A percentile compares a stretch with the other conserved stretches of the same genome.
These are phyloP conservation scores for Acromyrmex heyeri DNA, from an alignment of 1,140 invertebrate genomes.

Conservation along the genomic window DNA sequence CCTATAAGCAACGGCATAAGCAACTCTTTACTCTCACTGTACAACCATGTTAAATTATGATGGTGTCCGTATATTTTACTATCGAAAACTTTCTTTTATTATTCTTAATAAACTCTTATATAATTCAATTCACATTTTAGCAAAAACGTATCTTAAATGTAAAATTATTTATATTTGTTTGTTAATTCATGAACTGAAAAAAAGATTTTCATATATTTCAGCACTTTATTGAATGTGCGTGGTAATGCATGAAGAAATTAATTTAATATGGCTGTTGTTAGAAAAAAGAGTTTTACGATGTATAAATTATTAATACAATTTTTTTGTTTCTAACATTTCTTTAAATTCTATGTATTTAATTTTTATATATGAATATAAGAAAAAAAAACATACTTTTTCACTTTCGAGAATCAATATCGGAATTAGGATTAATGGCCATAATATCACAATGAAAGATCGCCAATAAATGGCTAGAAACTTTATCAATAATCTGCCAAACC, in stretches of 20 bases:
- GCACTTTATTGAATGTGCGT: not conserved
- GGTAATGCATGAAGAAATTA: not conserved
- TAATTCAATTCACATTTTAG: not conserved
- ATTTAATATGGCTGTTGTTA: not conserved
- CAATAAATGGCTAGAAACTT: constrained; percentile 87
- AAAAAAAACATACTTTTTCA: constrained; percentile 58
- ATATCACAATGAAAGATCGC: constrained; percentile 88
- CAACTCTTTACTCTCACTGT: not conserved
- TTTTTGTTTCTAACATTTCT: not conserved
- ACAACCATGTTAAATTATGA: not conserved
- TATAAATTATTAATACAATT: not conserved
- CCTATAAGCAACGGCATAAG: too few relatives aligned
- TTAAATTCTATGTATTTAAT: not conserved
- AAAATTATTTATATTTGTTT: not conserved
- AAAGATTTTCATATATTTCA: not conserved
- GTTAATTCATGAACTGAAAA: not conserved
- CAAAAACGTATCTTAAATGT: not conserved
- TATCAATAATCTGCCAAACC: constrained; percentile 70
- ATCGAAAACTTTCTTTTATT: not conserved
- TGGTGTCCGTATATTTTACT: not conserved
- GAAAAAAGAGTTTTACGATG: not conserved
- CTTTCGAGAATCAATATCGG: constrained; percentile 80
- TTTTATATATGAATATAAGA: constrained; percentile 5
- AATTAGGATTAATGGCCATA: constrained; percentile 89
- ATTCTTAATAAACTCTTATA: not conserved